Conservation (phyloP, 1,140 invertebrate genomes). For the Caenorhabditis brenneri region DNA sequence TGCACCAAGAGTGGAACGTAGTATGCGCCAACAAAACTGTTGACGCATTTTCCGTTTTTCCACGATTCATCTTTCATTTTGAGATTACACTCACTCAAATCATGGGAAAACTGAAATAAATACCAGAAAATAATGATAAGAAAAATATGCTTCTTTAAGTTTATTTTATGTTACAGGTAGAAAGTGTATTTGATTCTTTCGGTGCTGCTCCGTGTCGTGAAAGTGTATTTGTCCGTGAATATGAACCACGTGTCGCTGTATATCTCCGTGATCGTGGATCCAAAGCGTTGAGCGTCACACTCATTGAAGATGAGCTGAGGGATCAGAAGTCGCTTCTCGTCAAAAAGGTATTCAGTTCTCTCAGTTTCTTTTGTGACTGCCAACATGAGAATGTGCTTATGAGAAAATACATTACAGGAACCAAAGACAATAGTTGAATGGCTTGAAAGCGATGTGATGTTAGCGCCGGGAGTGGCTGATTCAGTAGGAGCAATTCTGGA, state of each 20-base stretch:
- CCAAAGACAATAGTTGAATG: constrained; percentile 4
- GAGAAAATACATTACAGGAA: not conserved
- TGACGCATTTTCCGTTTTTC: not conserved
- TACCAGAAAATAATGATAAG: not conserved
- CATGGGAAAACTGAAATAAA: too few relatives aligned
- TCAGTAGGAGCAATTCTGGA: not conserved
- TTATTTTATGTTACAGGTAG: not conserved
- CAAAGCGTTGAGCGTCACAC: constrained; percentile 18
- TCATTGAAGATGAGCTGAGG: constrained; percentile 7
- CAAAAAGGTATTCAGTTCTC: not conserved
- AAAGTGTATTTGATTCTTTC: constrained; percentile 31
- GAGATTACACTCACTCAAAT: too few relatives aligned
- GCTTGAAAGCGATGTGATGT: constrained; percentile 30
- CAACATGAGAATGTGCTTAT: not conserved
- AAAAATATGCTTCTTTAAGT: not conserved
- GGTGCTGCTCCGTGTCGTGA: constrained; percentile 30
- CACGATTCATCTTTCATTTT: too few relatives aligned
- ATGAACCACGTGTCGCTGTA: constrained; percentile 16
- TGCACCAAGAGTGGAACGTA: not conserved
- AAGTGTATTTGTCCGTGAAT: constrained; percentile 16
- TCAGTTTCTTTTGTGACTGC: not conserved
- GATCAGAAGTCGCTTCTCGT: constrained; percentile 17
- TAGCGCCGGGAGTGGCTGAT: not conserved
- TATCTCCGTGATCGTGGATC: constrained; percentile 32
- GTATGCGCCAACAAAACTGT: not conserved